A percentile compares a stretch with the other conserved stretches of the same genome.
Evolutionary conservation across 1,140 invertebrate species (phyloP).

Genomic region (Ptiloglossa arizonensis): DNA sequence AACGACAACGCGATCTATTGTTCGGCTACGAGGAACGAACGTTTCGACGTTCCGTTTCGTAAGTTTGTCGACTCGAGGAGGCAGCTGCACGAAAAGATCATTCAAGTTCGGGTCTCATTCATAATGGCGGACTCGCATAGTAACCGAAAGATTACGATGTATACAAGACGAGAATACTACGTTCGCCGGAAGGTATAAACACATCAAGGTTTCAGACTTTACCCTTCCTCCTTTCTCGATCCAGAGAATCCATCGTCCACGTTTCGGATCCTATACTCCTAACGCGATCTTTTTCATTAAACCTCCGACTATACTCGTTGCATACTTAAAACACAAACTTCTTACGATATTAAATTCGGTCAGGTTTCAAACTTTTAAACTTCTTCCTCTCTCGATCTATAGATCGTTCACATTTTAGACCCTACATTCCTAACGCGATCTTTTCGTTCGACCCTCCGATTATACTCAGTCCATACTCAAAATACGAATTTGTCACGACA

Average conservation of each 20-base stretch:
- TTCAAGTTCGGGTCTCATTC: constrained; percentile 34
- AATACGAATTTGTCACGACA: no score
- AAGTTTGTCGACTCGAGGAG: not conserved
- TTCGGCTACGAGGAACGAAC: not conserved
- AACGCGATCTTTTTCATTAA: not conserved
- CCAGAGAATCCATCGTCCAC: not conserved
- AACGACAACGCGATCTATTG: not conserved
- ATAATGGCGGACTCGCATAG: constrained; percentile 37
- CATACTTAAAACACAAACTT: no score
- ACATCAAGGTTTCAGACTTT: constrained; percentile 35
- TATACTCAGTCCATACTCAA: no score
- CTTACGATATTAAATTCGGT: no score
- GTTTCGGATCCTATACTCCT: no score
- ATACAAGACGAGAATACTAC: constrained; percentile 47
- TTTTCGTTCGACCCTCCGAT: no score
- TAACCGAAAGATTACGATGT: constrained; percentile 45
- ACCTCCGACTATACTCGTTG: not conserved
- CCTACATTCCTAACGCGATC: no score
- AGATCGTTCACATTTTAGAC: no score
- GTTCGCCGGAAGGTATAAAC: constrained; percentile 46
- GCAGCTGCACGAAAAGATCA: constrained; percentile 10
- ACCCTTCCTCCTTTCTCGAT: constrained; percentile 1
- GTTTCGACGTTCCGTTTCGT: not conserved
- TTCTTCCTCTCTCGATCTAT: no score
- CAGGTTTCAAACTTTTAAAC: no score